Conservation (phyloP, 1,140 invertebrate genomes). For the Cyclina sinensis region DNA sequence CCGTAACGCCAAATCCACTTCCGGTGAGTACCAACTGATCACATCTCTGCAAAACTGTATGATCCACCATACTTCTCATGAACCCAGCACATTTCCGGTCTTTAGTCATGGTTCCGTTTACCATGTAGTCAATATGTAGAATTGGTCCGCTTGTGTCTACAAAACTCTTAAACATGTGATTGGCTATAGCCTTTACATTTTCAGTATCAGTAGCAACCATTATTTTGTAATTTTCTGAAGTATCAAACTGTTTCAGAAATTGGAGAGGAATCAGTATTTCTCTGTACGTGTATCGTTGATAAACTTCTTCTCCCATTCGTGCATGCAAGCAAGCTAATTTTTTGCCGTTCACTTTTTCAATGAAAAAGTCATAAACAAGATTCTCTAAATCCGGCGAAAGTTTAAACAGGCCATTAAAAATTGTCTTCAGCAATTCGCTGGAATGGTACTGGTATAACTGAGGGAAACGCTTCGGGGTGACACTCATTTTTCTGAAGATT, state of each 20-base stretch:
- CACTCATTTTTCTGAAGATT: conserved; percentile 32
- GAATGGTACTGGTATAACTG: conserved; percentile 17
- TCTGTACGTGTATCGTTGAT: not conserved
- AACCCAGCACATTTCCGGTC: conserved; percentile 29
- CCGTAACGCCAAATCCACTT: conserved; percentile 58
- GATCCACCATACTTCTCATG: conserved; percentile 50
- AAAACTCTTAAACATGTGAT: conserved; percentile 8
- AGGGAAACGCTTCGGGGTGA: conserved; percentile 34
- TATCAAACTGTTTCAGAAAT: conserved; percentile 30
- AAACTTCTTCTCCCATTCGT: conserved; percentile 39
- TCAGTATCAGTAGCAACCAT: conserved; percentile 47
- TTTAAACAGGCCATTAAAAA: conserved; percentile 53
- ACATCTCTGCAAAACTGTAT: conserved; percentile 34
- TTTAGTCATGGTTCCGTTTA: not conserved
- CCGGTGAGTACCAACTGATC: conserved; percentile 24
- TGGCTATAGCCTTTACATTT: conserved; percentile 15
- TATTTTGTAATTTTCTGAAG: not conserved
- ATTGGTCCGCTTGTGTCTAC: conserved; percentile 45
- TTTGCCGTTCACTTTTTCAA: conserved; percentile 16
- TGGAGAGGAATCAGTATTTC: conserved; percentile 7
- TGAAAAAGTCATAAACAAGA: conserved; percentile 19
- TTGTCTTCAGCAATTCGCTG: conserved; percentile 30
- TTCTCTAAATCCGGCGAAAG: not conserved
- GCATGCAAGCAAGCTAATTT: conserved; percentile 57
- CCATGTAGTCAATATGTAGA: conserved; percentile 30